Evolutionary conservation across 2,888 invertebrate species (phyloP), one percentile per base, ranked within the genome.

Genomic region (Poecilobothrus nobilitatus): DNA sequence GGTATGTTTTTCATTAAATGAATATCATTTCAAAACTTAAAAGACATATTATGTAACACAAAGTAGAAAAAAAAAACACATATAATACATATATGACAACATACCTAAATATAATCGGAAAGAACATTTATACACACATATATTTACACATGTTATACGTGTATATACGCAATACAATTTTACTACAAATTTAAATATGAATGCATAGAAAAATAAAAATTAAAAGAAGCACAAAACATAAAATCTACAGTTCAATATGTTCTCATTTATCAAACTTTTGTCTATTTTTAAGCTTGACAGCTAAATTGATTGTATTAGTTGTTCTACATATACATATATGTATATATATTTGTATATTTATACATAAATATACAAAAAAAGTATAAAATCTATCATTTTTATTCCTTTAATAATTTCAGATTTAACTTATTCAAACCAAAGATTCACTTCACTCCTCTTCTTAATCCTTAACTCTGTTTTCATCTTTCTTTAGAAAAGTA

Each of bases 221-320:
- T 12, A 9, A 9, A 9, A 41, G 15, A 9, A 41, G 9, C 9
- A 41, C 41, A 41, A 41, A 53, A 53, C 1, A 61, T 18, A 67
- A 61, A 63, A 9, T 33, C 53, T 33, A 53, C 53, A 68, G 21
- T 68, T 34, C 37, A 68, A 65, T 68, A 33, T 53, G 44, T 44
- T 68, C 65, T 63, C 61, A 68, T 65, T 68, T 63, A 70, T 41
- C 70, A 68, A 69, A 71, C 62, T 66, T 64, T 67, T 27, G 66
- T 70, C 22, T 71, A 66, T 34, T 61, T 67, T 53, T 62, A 53
- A 53, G 53, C 53, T 66, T 63, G 63, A 61, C 53, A 67, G 65
- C 67, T 70, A 65, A 62, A 66, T 66, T 64, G 41, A 67, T 63
- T 67, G 27, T 66, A 22, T 53, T 41, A 67, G 63, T 66, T 53